These are phyloP conservation scores for Triplophysa dalaica DNA, from an alignment of 2,113 vertebrate genomes.

Conservation along the genomic window DNA sequence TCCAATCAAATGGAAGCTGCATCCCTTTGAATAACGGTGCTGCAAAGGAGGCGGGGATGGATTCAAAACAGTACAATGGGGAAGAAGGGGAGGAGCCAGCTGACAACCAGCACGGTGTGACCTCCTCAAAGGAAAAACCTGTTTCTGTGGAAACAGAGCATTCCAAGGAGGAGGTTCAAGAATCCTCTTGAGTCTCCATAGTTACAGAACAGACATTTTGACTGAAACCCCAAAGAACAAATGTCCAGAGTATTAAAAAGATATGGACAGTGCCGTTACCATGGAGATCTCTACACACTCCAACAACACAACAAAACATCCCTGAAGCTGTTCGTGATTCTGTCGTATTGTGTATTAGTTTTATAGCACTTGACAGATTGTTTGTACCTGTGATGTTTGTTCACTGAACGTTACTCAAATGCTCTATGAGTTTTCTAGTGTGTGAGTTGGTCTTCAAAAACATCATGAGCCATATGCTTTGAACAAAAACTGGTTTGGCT, in stretches of 20 bases:
- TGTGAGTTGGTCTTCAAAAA: background rate
- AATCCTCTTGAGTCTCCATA: constrained; percentile 40
- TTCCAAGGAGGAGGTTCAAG: constrained; percentile 23
- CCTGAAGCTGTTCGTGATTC: background rate
- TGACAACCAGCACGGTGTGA: background rate
- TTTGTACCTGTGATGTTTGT: too few relatives aligned
- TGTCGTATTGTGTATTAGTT: background rate
- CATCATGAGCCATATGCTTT: background rate
- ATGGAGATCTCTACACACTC: too few relatives aligned
- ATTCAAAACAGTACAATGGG: background rate
- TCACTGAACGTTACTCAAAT: background rate
- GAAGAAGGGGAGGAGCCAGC: background rate
- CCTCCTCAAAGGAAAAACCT: constrained; percentile 41
- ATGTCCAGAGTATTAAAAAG: background rate
- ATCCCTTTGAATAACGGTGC: constrained; percentile 58
- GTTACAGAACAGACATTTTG: constrained; percentile 40
- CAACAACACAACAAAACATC: background rate
- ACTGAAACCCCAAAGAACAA: constrained; percentile 10
- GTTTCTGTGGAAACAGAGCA: constrained; percentile 49
- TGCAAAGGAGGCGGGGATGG: background rate
- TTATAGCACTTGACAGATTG: background rate
- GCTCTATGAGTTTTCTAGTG: background rate
- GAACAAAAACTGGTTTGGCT: background rate
- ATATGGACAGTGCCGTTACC: background rate
- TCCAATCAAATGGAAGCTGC: constrained; percentile 42